These are phyloP conservation scores for Stenichneumon culpator DNA, from an alignment of 2,888 invertebrate species.

Conservation along the genomic window DNA sequence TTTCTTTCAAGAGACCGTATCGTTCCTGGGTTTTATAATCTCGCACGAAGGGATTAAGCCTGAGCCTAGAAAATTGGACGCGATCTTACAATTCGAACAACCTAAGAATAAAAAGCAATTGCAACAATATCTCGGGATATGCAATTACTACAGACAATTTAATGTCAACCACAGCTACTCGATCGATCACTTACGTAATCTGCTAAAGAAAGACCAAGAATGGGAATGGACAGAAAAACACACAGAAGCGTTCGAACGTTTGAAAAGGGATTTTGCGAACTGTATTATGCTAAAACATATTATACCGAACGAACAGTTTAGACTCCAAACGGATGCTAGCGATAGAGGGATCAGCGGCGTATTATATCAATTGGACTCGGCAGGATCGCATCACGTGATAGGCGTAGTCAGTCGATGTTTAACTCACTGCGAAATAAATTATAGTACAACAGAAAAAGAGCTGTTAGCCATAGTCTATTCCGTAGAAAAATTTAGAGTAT, in stretches of 20 bases:
- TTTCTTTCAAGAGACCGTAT: background rate
- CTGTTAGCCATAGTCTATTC: conserved; percentile 46
- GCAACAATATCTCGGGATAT: background rate
- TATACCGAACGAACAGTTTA: background rate
- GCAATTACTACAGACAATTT: background rate
- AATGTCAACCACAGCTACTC: background rate
- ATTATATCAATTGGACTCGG: background rate
- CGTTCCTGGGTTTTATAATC: background rate
- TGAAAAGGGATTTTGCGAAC: background rate
- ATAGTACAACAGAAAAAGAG: background rate
- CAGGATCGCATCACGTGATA: background rate
- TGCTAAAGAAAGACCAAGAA: background rate
- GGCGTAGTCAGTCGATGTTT: conserved; percentile 46
- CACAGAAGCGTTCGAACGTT: background rate
- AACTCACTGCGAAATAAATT: conserved; percentile 14
- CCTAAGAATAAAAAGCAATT: background rate
- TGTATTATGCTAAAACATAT: background rate
- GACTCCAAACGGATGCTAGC: background rate
- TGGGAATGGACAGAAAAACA: background rate
- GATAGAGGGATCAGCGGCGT: background rate
- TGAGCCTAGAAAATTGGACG: background rate
- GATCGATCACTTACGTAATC: background rate
- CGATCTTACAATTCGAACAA: background rate
- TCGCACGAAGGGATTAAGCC: background rate
- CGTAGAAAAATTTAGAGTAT: conserved; percentile 19